Conservation (phyloP, 2,797 vertebrate species). For the Harpagifer antarcticus region DNA sequence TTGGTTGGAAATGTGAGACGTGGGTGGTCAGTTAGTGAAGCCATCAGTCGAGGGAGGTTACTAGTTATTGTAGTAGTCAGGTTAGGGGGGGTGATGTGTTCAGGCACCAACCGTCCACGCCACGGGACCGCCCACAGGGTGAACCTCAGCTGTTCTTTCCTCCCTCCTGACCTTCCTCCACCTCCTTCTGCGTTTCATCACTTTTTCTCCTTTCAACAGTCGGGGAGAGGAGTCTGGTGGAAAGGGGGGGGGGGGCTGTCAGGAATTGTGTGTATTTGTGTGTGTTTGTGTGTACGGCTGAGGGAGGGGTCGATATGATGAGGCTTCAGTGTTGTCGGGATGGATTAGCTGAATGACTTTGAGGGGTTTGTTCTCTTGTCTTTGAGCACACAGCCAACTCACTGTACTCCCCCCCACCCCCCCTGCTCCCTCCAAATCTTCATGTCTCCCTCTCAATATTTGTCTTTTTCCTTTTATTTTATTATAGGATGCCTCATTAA, state of each 20-base stretch:
- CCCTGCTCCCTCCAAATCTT: constrained; percentile 39
- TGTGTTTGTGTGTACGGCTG: constrained; percentile 64
- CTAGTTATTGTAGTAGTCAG: constrained; percentile 64
- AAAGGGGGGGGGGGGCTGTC: constrained; percentile 48
- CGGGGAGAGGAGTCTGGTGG: constrained; percentile 28
- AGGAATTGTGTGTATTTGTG: constrained; percentile 62
- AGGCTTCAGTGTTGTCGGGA: constrained; percentile 85
- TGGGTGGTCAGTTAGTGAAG: constrained; percentile 76
- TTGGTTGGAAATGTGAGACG: constrained; percentile 6
- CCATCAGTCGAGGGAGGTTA: constrained; percentile 59
- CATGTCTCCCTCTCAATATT: constrained; percentile 55
- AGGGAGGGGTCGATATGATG: constrained; percentile 81
- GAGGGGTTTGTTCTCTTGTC: constrained; percentile 82
- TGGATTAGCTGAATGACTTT: constrained; percentile 86
- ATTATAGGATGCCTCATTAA: constrained; percentile 58
- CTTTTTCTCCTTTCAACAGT: constrained; percentile 51
- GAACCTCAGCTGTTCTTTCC: constrained; percentile 69
- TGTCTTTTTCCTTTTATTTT: constrained; percentile 44
- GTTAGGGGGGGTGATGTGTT: constrained; percentile 1
- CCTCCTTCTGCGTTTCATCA: constrained; percentile 61
- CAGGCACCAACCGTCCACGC: constrained; percentile 34
- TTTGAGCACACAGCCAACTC: constrained; percentile 77
- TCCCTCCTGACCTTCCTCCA: constrained; percentile 63
- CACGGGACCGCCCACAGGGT: constrained; percentile 44
- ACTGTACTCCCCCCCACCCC: constrained; percentile 52